These are phyloP conservation scores for Microtus oregoni DNA, from an alignment of 2,113 vertebrate species.

Conservation along the genomic window DNA sequence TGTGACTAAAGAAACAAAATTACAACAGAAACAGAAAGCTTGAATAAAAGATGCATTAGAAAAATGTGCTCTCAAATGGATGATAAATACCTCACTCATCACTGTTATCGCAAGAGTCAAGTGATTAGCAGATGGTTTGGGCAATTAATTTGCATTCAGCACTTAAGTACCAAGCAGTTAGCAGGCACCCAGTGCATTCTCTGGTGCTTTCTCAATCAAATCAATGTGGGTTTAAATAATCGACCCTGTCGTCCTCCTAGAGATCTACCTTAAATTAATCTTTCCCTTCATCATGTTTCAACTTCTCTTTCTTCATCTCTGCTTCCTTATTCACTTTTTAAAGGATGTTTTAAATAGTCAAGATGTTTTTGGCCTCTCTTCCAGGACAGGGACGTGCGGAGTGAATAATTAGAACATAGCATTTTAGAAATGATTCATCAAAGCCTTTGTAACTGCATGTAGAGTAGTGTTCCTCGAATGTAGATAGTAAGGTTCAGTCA, in stretches of 20 bases:
- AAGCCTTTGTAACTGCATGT: background rate
- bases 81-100: constrained; percentile 77
- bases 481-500: background rate
- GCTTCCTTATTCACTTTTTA: background rate
- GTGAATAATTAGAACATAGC: background rate
- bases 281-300: constrained; percentile 38
- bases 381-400: background rate
- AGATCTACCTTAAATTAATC: background rate
- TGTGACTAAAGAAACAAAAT: constrained; percentile 59
- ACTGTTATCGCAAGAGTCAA: constrained; percentile 74
- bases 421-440: background rate
- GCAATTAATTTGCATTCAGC: constrained; percentile 74
- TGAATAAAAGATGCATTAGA: constrained; percentile 69
- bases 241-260: constrained; percentile 61
- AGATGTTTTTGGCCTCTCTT: background rate
- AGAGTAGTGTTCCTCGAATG: background rate
- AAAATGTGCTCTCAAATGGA: constrained; percentile 69
- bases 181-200: constrained; percentile 37
- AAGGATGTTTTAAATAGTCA: background rate
- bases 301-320: background rate
- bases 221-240: constrained; percentile 74
- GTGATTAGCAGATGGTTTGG: constrained; percentile 72
- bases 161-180: constrained; percentile 60
- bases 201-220: constrained; percentile 68
- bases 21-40: constrained; percentile 53